Conservation (phyloP, 2,797 vertebrate species). For the Gephyroberyx darwinii region DNA sequence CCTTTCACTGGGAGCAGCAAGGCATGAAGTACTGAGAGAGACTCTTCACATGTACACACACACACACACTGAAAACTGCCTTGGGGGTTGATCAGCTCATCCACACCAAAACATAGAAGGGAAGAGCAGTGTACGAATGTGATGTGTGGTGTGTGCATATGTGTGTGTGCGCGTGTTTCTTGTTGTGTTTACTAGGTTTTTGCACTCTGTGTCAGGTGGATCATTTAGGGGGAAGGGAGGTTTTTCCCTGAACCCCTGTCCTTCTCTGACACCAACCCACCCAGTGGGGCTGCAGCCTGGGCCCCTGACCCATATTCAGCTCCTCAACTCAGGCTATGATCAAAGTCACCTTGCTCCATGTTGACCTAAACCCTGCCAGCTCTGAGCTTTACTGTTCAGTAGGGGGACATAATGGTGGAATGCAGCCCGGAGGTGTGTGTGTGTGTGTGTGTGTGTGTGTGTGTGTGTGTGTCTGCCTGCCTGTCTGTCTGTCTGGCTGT, state of each 20-base stretch:
- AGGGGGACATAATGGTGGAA: slow-evolving; percentile 24
- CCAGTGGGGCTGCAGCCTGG: slow-evolving; percentile 20
- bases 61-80: slow-evolving; percentile 41
- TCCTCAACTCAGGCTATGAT: slow-evolving; percentile 52
- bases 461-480: slow-evolving; percentile 1
- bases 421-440: slow-evolving; percentile 39
- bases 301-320: slow-evolving; percentile 60
- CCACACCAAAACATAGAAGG: slow-evolving; percentile 55
- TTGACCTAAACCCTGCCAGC: slow-evolving; percentile 9
- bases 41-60: slow-evolving; percentile 47
- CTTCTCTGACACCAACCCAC: slow-evolving; percentile 19
- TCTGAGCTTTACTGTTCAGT: slow-evolving; percentile 18
- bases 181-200: slow-evolving; percentile 34
- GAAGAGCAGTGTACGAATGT: slow-evolving; percentile 66
- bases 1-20: slow-evolving; percentile 74
- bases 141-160: slow-evolving; percentile 44
- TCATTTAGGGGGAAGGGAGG: slow-evolving; percentile 23
- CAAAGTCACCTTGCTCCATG: slow-evolving; percentile 49
- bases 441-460: slow-evolving; percentile 37
- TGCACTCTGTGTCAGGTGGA: slow-evolving; percentile 23
- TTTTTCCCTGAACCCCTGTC: slow-evolving; percentile 18
- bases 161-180: slow-evolving; percentile 44
- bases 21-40: slow-evolving; percentile 68
- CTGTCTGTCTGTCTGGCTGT: neutral
- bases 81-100: slow-evolving; percentile 54